These are phyloP conservation scores for Yponomeuta sedellus DNA, from an alignment of 2,888 invertebrate species.

Conservation along the genomic window DNA sequence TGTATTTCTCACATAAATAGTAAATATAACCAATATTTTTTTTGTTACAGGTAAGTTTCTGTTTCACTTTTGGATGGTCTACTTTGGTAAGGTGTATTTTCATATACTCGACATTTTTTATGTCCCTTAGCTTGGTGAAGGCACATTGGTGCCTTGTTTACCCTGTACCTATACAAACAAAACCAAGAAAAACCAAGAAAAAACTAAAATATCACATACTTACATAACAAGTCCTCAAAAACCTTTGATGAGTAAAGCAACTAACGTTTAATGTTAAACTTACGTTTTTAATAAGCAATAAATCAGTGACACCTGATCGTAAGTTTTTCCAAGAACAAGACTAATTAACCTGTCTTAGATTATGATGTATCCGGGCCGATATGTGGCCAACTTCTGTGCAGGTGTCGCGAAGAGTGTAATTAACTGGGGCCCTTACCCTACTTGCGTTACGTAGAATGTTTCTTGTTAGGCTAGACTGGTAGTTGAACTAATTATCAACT, in stretches of 20 bases:
- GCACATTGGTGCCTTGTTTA: too few relatives aligned
- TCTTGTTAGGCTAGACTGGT: neutral
- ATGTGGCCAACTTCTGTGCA: neutral
- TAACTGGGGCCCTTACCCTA: slow-evolving; percentile 6
- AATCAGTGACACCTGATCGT: too few relatives aligned
- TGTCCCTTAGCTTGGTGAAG: neutral
- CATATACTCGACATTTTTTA: neutral
- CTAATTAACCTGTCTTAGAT: slow-evolving; percentile 8
- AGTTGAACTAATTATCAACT: too few relatives aligned
- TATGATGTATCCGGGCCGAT: slow-evolving; percentile 3
- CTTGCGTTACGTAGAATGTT: slow-evolving; percentile 4
- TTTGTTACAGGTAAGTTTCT: neutral
- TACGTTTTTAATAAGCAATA: neutral
- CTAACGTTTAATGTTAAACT: neutral
- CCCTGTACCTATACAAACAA: too few relatives aligned
- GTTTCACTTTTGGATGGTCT: neutral
- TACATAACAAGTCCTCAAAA: too few relatives aligned
- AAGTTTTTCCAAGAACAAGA: neutral
- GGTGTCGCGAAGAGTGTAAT: slow-evolving; percentile 1
- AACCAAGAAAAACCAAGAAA: too few relatives aligned
- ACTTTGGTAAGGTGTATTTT: neutral
- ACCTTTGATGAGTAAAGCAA: too few relatives aligned
- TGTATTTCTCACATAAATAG: neutral
- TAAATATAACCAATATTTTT: neutral
- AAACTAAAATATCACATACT: too few relatives aligned